These are phyloP conservation scores for Microctonus brassicae DNA, from an alignment of 2,888 invertebrate species.

Conservation along the genomic window DNA sequence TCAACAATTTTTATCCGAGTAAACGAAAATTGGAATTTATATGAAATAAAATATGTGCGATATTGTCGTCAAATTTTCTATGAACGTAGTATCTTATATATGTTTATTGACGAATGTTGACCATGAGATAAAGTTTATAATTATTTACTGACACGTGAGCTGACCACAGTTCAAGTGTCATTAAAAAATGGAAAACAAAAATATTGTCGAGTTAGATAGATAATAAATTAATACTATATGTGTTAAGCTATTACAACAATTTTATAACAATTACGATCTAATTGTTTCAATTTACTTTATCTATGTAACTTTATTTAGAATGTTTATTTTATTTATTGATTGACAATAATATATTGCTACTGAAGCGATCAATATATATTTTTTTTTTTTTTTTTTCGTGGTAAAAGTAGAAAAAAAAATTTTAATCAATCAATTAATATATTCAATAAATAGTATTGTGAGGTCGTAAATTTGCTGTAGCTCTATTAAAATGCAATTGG, in stretches of 20 bases:
- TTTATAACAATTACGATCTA: no score
- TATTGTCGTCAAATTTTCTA: conserved; percentile 14
- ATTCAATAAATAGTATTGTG: not conserved
- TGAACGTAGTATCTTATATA: no score
- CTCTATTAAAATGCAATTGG: not conserved
- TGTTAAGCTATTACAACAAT: no score
- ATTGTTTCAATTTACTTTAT: no score
- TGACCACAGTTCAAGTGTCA: not conserved
- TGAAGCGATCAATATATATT: no score
- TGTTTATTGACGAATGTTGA: no score
- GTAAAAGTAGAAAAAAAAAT: not conserved
- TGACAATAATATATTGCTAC: not conserved
- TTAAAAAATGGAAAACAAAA: not conserved
- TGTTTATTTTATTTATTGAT: not conserved
- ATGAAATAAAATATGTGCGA: not conserved
- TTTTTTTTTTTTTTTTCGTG: not conserved
- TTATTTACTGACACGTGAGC: not conserved
- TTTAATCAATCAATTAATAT: not conserved
- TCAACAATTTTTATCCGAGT: no score
- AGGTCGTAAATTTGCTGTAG: not conserved
- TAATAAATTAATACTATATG: no score
- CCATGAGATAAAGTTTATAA: no score
- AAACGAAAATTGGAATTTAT: not conserved
- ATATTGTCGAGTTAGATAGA: not conserved
- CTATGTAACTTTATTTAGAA: no score